A percentile compares a stretch with the other conserved stretches of the same genome.
Conservation (phyloP, 2,113 vertebrate species). For the Macrotis lagotis region DNA sequence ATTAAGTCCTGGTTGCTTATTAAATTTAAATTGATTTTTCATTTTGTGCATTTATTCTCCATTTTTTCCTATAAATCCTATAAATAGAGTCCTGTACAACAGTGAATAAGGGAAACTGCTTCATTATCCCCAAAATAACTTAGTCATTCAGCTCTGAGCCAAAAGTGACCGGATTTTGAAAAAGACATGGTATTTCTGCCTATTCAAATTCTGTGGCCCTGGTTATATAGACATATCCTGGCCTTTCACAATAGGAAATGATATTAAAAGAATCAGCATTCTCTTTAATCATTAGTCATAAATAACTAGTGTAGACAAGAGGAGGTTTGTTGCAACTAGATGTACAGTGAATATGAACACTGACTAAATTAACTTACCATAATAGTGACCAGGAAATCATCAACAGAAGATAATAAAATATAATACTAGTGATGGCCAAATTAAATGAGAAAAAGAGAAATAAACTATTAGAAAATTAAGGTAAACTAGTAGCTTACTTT, state of each 20-base stretch:
- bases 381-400: neutral
- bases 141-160: neutral
- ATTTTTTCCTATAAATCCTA: neutral
- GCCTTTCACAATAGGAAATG: neutral
- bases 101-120: neutral
- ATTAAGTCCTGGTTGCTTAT: neutral
- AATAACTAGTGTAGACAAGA: neutral
- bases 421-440: neutral
- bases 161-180: neutral
- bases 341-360: neutral
- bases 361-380: neutral
- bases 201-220: neutral
- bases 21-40: neutral
- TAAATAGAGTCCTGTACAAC: neutral
- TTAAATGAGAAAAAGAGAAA: neutral
- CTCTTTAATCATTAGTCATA: neutral
- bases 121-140: neutral
- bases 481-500: neutral
- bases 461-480: neutral
- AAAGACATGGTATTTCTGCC: neutral
- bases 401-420: neutral
- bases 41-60: neutral
- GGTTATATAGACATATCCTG: neutral
- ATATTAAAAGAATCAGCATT: constrained; percentile 5
- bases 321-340: neutral